Evolutionary conservation across 2,888 invertebrate genomes (phyloP).

Genomic region (Pristionchus fissidentatus): DNA sequence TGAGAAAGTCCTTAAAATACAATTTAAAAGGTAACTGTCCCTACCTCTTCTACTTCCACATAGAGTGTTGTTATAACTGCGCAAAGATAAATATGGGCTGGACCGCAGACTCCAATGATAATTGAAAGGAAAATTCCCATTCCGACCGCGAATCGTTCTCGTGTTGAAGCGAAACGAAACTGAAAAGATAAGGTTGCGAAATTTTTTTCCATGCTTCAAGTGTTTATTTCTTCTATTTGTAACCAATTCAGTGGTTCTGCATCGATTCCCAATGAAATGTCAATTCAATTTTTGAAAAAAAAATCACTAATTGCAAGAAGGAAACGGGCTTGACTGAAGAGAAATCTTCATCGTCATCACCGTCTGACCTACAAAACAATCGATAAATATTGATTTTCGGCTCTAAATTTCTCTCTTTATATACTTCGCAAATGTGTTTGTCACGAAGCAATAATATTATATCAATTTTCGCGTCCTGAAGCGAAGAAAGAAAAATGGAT

Average conservation of each 20-base stretch:
- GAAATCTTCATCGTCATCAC: conserved; percentile 31
- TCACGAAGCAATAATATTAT: too few species aligned
- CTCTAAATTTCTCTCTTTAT: too few species aligned
- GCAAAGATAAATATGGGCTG: conserved; percentile 17
- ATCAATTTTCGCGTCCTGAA: too few species aligned
- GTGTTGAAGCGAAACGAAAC: conserved; percentile 9
- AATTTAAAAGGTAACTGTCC: not conserved
- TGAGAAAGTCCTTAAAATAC: too few species aligned
- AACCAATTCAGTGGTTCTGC: too few species aligned
- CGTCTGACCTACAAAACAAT: not conserved
- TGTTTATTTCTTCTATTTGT: too few species aligned
- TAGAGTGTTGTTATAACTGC: conserved; percentile 8
- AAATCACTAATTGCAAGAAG: conserved; percentile 10
- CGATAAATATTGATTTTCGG: too few species aligned
- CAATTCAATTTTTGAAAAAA: not conserved
- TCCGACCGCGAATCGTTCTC: not conserved
- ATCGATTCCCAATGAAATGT: too few species aligned
- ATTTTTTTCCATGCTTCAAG: too few species aligned
- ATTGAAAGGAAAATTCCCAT: not conserved
- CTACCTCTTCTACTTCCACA: conserved; percentile 17
- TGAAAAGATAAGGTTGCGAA: not conserved
- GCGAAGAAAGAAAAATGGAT: too few species aligned
- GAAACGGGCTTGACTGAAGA: conserved; percentile 11
- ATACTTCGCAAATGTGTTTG: too few species aligned
- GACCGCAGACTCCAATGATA: conserved; percentile 1